Base-by-base conservation (phyloP, 2,113 vertebrate species). In the Oophaga pumilio region DNA sequence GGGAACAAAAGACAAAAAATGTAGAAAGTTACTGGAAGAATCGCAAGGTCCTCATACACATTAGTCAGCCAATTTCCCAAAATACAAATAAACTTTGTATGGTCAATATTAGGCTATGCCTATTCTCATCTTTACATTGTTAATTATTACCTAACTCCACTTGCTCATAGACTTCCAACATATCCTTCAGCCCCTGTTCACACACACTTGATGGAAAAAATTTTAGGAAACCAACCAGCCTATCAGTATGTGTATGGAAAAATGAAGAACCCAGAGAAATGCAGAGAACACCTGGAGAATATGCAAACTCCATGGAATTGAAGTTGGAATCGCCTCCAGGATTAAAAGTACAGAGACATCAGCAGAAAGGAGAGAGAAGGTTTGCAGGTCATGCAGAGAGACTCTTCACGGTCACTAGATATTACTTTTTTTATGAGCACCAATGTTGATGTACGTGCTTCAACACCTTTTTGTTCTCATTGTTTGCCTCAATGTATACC, bases 401-500 rank as follows among this genome's bases (percentile, higher is more conserved):
- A 20, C 15, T 33, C 28, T 33, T 11, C 3, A 8, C 6, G 33
- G 71, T 22, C 71, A 74, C 28, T 17, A 49, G 2, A 20, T 74
- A 10, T 74, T 8, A 18, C 28, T 74, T 20, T 74, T 8, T 49
- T 20, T 49, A 74, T 49, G 18, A 8, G 49, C 4, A 8, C 28
- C 28, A 74, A 74, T 49, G 71, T 74, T 74, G 15, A 74, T 43
- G 71, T 43, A 20, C 17, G n/a, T 74, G 17, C 71, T 20, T 49
- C 28, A 73, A 49, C 69, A 49, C 69, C 69, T 18, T 71, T 73
- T 8, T 74, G 68, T 71, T 33, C 68, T 71, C 77, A 59, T 59
- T 60, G 8, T 18, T 4, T 24, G 6, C 50, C 76, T 78, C 74
- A 1, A 22, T 77, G 52, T 53, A 77, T n/a, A 77, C 74, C 49